Evolutionary conservation across 2,113 vertebrate species (phyloP).

Genomic region (Circaetus gallicus): DNA sequence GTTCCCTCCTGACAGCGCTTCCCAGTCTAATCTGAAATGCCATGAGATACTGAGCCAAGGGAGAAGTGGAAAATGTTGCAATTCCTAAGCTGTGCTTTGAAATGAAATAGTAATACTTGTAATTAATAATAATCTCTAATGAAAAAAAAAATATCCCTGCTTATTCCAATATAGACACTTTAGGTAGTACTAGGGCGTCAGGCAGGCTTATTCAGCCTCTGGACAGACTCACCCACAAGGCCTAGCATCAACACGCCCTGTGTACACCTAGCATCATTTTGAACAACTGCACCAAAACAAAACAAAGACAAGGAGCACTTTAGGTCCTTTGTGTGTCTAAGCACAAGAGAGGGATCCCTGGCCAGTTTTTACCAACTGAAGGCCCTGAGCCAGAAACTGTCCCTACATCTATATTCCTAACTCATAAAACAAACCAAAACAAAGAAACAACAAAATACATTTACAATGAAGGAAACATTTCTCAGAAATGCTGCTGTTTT

Average conservation of each 20-base stretch:
- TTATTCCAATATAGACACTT: not conserved
- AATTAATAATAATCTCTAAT: conserved; percentile 19
- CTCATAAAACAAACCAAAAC: not conserved
- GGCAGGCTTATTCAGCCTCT: conserved; percentile 26
- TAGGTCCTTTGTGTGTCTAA: not conserved
- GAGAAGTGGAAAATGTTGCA: conserved; percentile 6
- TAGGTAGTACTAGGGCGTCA: not conserved
- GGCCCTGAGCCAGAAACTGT: not conserved
- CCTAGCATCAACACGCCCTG: conserved; percentile 20
- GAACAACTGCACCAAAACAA: conserved; percentile 1
- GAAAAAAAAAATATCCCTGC: not conserved
- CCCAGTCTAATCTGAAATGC: not conserved
- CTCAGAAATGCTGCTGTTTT: not conserved
- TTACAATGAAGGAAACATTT: not conserved
- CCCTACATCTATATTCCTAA: not conserved
- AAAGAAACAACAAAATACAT: not conserved
- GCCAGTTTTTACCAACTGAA: not conserved
- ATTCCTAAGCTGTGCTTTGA: not conserved
- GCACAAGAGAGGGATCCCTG: not conserved
- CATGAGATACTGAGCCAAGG: not conserved
- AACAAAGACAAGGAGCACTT: not conserved
- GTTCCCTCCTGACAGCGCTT: not conserved
- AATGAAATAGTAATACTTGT: not conserved
- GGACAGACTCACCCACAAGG: conserved; percentile 8
- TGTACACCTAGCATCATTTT: not conserved